Evolutionary conservation across 1,140 invertebrate species (phyloP).

Genomic region (Apis florea): DNA sequence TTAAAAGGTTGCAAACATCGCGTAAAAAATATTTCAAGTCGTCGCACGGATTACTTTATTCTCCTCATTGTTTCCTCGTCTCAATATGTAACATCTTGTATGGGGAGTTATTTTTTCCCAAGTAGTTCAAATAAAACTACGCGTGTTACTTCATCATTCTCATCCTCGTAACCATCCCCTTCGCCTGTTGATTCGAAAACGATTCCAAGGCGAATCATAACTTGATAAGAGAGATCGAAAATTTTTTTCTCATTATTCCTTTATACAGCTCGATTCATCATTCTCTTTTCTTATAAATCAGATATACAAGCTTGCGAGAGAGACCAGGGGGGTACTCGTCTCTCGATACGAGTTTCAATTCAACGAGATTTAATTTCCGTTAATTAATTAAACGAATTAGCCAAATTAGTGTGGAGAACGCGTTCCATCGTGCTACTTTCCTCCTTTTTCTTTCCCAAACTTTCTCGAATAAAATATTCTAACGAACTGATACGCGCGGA

Average conservation of each 20-base stretch:
- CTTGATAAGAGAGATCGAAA: no score
- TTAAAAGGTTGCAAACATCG: background rate
- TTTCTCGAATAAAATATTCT: constrained; percentile 7
- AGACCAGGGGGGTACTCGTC: no score
- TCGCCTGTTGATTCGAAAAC: background rate
- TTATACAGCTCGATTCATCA: no score
- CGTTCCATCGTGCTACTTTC: background rate
- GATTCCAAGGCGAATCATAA: no score
- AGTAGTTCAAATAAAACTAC: background rate
- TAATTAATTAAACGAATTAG: constrained; percentile 14
- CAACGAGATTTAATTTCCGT: background rate
- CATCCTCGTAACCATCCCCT: no score
- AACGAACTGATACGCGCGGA: background rate
- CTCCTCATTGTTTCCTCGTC: no score
- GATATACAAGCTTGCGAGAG: background rate
- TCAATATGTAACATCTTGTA: no score
- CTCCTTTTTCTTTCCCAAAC: background rate
- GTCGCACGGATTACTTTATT: no score
- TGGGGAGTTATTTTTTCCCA: no score
- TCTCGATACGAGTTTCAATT: background rate
- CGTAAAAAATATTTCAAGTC: background rate
- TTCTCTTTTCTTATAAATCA: no score
- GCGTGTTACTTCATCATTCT: background rate
- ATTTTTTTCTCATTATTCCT: no score
- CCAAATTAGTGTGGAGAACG: no score